Conservation (phyloP, 2,888 invertebrate genomes). For the Rhingia campestris region DNA sequence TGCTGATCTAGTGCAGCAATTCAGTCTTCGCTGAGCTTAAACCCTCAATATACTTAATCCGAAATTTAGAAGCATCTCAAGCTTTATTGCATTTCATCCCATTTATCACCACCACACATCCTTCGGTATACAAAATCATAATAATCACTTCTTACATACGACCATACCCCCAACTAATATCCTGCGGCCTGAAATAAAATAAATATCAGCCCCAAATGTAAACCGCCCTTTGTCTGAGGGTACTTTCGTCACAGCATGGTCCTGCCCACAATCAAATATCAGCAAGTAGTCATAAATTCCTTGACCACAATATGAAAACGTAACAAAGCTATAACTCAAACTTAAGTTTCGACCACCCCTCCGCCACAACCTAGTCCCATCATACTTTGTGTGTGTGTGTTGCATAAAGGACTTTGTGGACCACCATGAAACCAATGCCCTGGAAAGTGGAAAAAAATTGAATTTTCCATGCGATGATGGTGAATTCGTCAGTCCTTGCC, state of each 20-base stretch:
- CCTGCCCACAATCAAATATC: slow-evolving; percentile 8
- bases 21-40: no score
- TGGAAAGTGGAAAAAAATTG: slow-evolving; percentile 48
- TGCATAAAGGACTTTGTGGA: slow-evolving; percentile 30
- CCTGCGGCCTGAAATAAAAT: slow-evolving; percentile 14
- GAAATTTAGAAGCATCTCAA: no score
- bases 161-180: neutral
- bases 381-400: slow-evolving; percentile 2
- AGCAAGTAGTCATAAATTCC: slow-evolving; percentile 41
- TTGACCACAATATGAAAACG: slow-evolving; percentile 53
- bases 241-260: neutral
- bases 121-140: no score
- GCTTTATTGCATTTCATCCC: no score
- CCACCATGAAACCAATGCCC: slow-evolving; percentile 26
- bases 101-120: no score
- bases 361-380: neutral
- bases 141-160: no score
- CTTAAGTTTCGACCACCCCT: slow-evolving; percentile 5
- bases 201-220: slow-evolving; percentile 3
- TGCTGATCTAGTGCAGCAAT: no score
- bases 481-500: slow-evolving; percentile 47
- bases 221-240: neutral
- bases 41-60: no score
- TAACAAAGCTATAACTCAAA: slow-evolving; percentile 60
- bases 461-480: slow-evolving; percentile 29